Evolutionary conservation across 1,140 invertebrate species (phyloP).

Genomic region (Drosophila elegans): DNA sequence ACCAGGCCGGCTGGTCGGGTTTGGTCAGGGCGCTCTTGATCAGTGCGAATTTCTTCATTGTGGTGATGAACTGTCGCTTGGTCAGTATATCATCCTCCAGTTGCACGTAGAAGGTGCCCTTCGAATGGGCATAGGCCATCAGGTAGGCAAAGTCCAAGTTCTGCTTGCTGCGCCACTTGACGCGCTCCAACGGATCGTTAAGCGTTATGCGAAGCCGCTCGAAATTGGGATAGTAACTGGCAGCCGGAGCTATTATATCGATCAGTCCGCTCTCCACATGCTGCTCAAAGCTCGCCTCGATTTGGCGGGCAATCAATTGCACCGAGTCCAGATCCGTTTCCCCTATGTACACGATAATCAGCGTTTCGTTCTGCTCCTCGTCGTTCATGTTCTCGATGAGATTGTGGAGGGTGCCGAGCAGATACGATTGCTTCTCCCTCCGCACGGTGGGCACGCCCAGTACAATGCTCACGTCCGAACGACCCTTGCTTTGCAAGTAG

Average conservation of each 20-base stretch:
- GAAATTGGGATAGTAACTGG: conserved; percentile 95
- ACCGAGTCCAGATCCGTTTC: conserved; percentile 92
- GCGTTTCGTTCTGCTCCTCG: conserved; percentile 91
- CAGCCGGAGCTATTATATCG: conserved; percentile 94
- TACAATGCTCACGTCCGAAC: conserved; percentile 92
- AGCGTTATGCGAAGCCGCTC: conserved; percentile 91
- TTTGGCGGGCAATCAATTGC: conserved; percentile 89
- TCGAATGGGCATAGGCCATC: conserved; percentile 96
- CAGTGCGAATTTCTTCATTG: conserved; percentile 95
- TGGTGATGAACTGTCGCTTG: conserved; percentile 92
- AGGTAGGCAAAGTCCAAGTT: conserved; percentile 98
- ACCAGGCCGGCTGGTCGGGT: conserved; percentile 90
- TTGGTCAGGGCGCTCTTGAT: conserved; percentile 89
- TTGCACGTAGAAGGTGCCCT: conserved; percentile 93
- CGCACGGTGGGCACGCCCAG: conserved; percentile 95
- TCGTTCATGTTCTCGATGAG: conserved; percentile 92
- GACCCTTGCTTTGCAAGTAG: conserved; percentile 90
- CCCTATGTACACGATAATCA: conserved; percentile 96
- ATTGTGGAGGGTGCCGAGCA: conserved; percentile 94
- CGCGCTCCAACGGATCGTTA: conserved; percentile 94
- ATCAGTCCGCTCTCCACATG: conserved; percentile 93
- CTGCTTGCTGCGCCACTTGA: conserved; percentile 98
- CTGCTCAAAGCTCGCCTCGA: conserved; percentile 91
- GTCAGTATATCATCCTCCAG: conserved; percentile 98
- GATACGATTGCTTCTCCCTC: conserved; percentile 94